Evolutionary conservation across 1,140 invertebrate species (phyloP).

Genomic region (Drosophila malerkotliana): DNA sequence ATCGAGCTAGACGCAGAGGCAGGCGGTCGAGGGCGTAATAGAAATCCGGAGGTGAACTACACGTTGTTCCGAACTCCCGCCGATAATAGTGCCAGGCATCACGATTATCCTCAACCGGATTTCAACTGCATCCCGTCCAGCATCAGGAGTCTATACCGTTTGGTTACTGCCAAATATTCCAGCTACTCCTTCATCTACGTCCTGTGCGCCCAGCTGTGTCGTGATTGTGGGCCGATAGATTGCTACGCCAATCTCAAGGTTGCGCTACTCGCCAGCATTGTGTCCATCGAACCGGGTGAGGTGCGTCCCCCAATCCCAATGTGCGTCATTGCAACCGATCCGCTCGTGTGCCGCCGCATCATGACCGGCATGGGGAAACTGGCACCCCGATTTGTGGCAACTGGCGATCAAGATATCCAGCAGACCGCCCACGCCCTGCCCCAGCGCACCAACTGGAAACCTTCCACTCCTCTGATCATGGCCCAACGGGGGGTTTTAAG

Average conservation of each 20-base stretch:
- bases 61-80: background rate
- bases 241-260: constrained; percentile 75
- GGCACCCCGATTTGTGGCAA: constrained; percentile 66
- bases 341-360: constrained; percentile 47
- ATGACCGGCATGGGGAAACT: constrained; percentile 62
- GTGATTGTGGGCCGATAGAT: constrained; percentile 72
- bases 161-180: constrained; percentile 58
- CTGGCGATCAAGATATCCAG: constrained; percentile 53
- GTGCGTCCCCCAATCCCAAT: constrained; percentile 64
- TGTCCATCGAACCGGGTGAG: constrained; percentile 57
- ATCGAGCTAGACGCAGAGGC: background rate
- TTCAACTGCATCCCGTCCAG: constrained; percentile 49
- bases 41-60: background rate
- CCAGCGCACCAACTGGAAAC: constrained; percentile 50
- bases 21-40: background rate
- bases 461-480: constrained; percentile 65
- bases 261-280: constrained; percentile 65
- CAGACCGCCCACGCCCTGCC: constrained; percentile 24
- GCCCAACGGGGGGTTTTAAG: constrained; percentile 73
- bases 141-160: constrained; percentile 49
- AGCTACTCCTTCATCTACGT: constrained; percentile 76
- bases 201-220: constrained; percentile 63
- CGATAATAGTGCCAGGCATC: background rate
- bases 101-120: constrained; percentile 23
- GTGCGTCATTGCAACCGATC: constrained; percentile 62